A percentile compares a stretch with the other conserved stretches of the same genome.
phyloP scores from a whole-genome alignment of 2,797 vertebrate species.

The Limosa lapponica region DNA sequence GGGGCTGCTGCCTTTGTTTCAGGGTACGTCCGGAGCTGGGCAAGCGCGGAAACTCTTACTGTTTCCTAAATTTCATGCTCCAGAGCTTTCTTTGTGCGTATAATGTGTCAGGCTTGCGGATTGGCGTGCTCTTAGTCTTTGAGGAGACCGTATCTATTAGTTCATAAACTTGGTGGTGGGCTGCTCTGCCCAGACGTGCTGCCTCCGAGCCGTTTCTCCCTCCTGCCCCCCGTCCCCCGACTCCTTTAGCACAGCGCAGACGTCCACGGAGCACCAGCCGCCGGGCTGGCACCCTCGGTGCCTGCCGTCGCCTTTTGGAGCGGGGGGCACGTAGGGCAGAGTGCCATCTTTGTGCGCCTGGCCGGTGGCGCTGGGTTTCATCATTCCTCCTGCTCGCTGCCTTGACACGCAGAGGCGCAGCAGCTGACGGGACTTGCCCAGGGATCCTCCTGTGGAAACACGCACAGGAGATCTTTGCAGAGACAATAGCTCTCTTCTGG shows the following conservation, averaged over 20 bases:
- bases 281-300: not conserved
- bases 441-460: conserved; percentile 48
- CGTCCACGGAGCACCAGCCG: fast-evolving
- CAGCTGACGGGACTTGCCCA: conserved; percentile 32
- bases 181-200: not conserved
- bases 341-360: conserved; percentile 40
- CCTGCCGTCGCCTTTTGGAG: not conserved
- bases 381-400: conserved; percentile 13
- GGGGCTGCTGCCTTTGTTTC: not conserved
- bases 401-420: not conserved
- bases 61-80: not conserved
- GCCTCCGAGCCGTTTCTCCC: not conserved
- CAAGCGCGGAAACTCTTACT: not conserved
- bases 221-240: not conserved
- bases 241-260: fast-evolving
- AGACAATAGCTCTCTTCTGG: not conserved
- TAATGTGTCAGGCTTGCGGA: not conserved
- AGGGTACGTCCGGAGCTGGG: fast-evolving
- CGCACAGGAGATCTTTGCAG: not conserved
- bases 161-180: not conserved
- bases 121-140: not conserved
- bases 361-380: not conserved
- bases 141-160: not conserved
- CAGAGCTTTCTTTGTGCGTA: not conserved
- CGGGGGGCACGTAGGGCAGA: not conserved